phyloP scores from a whole-genome alignment of 2,888 invertebrate genomes.

The Drosophila kuntzei region DNA sequence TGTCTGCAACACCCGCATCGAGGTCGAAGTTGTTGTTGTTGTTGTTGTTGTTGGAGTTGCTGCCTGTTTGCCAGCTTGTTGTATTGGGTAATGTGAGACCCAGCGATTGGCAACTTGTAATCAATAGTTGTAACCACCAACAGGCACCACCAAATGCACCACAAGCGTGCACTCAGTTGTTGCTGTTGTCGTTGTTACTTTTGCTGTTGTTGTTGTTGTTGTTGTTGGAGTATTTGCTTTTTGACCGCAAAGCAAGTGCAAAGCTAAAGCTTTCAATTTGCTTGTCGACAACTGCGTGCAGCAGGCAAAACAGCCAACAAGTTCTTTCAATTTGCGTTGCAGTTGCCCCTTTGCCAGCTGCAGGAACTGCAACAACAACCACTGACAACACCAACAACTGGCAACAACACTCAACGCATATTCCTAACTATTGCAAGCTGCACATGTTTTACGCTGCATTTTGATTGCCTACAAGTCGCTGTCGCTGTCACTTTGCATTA shows the following conservation, averaged over 20 bases:
- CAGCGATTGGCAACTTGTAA: slow-evolving; percentile 75
- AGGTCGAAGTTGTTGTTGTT: slow-evolving; percentile 48
- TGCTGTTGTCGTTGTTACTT: slow-evolving; percentile 20
- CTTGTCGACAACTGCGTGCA: slow-evolving; percentile 68
- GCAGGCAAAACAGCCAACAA: slow-evolving; percentile 68
- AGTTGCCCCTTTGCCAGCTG: slow-evolving; percentile 56
- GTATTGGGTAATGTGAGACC: slow-evolving; percentile 75
- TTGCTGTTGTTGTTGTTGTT: slow-evolving; percentile 18
- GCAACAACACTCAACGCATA: slow-evolving; percentile 47
- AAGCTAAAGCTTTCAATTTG: slow-evolving; percentile 81
- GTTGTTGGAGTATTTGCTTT: slow-evolving; percentile 57
- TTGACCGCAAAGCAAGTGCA: slow-evolving; percentile 80
- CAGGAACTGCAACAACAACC: slow-evolving; percentile 31
- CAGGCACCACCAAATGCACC: slow-evolving; percentile 70
- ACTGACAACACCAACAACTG: slow-evolving; percentile 20
- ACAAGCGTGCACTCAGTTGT: slow-evolving; percentile 38
- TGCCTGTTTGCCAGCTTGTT: slow-evolving; percentile 41
- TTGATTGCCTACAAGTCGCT: slow-evolving; percentile 77
- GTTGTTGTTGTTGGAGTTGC: slow-evolving; percentile 25
- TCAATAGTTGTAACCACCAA: slow-evolving; percentile 80
- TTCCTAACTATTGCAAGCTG: slow-evolving; percentile 59
- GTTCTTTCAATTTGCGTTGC: slow-evolving; percentile 77
- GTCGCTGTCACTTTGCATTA: slow-evolving; percentile 80
- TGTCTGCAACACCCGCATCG: slow-evolving; percentile 77
- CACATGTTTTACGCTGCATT: slow-evolving; percentile 77